These are phyloP conservation scores for Chloropsis hardwickii DNA, from an alignment of 2,113 vertebrate species.

Conservation along the genomic window DNA sequence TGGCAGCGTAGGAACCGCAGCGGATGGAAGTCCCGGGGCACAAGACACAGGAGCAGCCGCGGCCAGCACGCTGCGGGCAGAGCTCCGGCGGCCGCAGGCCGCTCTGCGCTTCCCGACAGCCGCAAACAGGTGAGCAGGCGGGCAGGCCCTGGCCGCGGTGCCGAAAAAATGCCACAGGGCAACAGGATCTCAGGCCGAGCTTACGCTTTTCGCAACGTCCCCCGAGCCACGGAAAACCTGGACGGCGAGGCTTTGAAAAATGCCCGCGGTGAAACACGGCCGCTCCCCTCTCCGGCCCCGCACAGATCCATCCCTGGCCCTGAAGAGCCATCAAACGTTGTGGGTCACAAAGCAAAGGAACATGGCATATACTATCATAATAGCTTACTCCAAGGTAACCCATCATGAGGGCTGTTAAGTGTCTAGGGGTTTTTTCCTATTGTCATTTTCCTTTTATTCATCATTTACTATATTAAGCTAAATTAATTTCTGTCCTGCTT, in stretches of 20 bases:
- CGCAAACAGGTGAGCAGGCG: not conserved
- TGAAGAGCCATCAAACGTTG: not conserved
- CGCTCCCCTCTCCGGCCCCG: not conserved
- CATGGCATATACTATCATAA: not conserved
- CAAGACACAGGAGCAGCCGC: not conserved
- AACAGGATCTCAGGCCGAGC: not conserved
- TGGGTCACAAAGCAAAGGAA: not conserved
- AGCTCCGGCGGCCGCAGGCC: not conserved
- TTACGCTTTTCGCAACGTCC: not conserved
- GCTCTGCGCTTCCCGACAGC: not conserved
- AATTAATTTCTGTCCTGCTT: not conserved
- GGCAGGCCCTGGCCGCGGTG: not conserved
- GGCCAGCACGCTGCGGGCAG: not conserved
- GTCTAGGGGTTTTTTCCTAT: not conserved
- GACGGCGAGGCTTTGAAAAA: not conserved
- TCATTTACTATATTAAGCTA: not conserved
- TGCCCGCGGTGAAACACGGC: accelerated
- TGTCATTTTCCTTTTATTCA: not conserved
- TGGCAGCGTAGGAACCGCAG: not conserved
- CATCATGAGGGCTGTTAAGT: not conserved
- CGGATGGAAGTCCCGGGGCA: accelerated
- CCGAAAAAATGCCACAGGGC: not conserved
- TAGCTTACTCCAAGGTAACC: not conserved
- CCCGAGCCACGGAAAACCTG: not conserved
- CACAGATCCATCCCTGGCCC: not conserved